Evolutionary conservation across 1,140 invertebrate species (phyloP), one percentile per base, ranked within the genome.

Genomic region (Euglossa dilemma): DNA sequence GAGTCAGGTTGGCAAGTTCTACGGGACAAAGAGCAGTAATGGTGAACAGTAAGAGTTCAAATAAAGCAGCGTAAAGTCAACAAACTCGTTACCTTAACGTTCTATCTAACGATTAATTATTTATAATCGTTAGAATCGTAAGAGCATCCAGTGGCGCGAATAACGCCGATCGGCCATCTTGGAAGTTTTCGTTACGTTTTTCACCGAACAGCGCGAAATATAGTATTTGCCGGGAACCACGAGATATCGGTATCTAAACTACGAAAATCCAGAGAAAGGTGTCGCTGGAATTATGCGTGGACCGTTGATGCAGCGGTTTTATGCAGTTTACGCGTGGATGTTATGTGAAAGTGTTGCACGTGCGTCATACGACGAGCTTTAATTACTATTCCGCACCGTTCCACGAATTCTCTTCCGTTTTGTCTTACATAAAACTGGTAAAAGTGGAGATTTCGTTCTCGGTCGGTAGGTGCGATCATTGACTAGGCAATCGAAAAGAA

Each of bases 341-440:
- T 82, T 67, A 43, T 76, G 72, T 67, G 80, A 75, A 82, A 82
- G 80, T 57, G 63, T 66, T 52, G 43, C 78, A 57, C 28, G 25
- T 66, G 28, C n/a, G 52, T 70, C 25, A 50, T 25, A 66, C 47
- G n/a, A 45, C 28, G 12, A 25, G 23, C 8, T 66, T 50, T n/a
- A 47, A 75, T 82, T 50, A 18, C 59, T 36, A 47, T 82, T 82
- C 71, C 28, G 8, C 4, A 36, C 20, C 11, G 36, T 43, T 6
- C 71, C n/a, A 66, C 52, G n/a, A 71, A 81, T 75, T 74, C 71
- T 25, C 52, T 67, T 76, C 63, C 63, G 61, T 74, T 66, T 36
- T 2, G 43, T 57, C 72, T 82, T 82, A 82, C 63, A 50, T 82
- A 82, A 82, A 76, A 82, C 18, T 20, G 59, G 59, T 73, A 80